Percentiles rank a stretch among this genome's conserved stretches.
phyloP scores from a whole-genome alignment of 2,888 invertebrate genomes.

The Drosophila koepferae region DNA sequence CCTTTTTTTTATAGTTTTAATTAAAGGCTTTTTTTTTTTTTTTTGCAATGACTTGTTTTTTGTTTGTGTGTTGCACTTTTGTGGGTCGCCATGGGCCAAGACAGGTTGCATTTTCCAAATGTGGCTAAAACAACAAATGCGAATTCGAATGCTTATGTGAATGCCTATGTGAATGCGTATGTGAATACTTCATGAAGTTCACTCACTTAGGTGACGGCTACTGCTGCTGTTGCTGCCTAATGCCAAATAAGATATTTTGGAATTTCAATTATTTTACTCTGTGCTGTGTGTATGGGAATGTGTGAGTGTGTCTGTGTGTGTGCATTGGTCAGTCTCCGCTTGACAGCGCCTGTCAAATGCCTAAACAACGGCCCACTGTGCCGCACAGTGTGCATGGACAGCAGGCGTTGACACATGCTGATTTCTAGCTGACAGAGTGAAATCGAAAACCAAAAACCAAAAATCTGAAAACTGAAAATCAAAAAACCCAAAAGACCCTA shows the following conservation, averaged over 20 bases:
- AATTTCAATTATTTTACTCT: conserved; percentile 70
- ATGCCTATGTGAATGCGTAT: conserved; percentile 5
- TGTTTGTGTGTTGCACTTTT: conserved; percentile 40
- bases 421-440: conserved; percentile 33
- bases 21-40: conserved; percentile 54
- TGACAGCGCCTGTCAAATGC: conserved; percentile 22
- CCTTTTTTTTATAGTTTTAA: conserved; percentile 53
- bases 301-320: conserved; percentile 29
- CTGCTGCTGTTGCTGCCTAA: conserved; percentile 33
- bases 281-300: not conserved
- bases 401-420: conserved; percentile 63
- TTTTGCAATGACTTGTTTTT: conserved; percentile 61
- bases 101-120: conserved; percentile 74
- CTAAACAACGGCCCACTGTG: conserved; percentile 57
- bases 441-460: conserved; percentile 3
- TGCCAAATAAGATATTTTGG: conserved; percentile 70
- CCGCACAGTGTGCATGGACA: conserved; percentile 60
- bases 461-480: conserved; percentile 19
- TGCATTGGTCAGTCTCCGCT: conserved; percentile 27
- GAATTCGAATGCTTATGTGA: conserved; percentile 14
- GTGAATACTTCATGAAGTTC: conserved; percentile 44
- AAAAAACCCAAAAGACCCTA: conserved; percentile 50
- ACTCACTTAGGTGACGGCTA: conserved; percentile 29
- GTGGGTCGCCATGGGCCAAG: conserved; percentile 76
- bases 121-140: conserved; percentile 40